Base-by-base conservation (phyloP, 1,140 invertebrate species). In the Drosophila nasuta region DNA sequence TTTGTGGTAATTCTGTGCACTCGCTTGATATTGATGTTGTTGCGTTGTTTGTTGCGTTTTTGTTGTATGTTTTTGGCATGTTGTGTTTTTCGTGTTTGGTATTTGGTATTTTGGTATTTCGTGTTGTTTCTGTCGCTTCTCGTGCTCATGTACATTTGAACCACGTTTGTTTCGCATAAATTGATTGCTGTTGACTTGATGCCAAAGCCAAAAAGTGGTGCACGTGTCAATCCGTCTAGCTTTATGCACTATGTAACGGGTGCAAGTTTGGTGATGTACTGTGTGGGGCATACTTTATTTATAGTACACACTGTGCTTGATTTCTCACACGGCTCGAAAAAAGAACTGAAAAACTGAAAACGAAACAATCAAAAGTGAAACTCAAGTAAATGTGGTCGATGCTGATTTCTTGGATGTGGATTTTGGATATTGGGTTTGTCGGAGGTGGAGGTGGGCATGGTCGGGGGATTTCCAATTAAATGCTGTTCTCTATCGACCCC, bases 131-230 rank as follows among this genome's bases (percentile, higher is more conserved):
- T 59, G 70, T 54, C 64, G 63, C 64, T 54, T 56, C 51, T 74
- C 58, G 63, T 74, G 63, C 71, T 67, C 69, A 62, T 63, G 58
- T 75, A 48, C 57, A 62, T 75, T 76, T 78, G 57, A 75, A 70
- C 43, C 72, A 82, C 78, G 85, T 77, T 77, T 74, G 72, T 79
- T 79, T 82, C 79, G 80, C 64, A 87, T 79, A 88, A 87, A 82
- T 79, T 82, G 76, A 88, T 87, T 88, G 79, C 66, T 63, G 59
- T 70, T 75, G 72, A 75, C 72, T 75, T 49, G 58, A 57, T 70
- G 72, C 79, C 81, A 81, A 81, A 83, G 81, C 77, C 81, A 77
- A 82, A 83, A 25, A 25, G 20, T 73, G 59, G 79, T 87, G 82
- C 83, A 73, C 52, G 78, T 85, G 65, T 81, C 62, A 52, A 58